Evolutionary conservation across 2,888 invertebrate genomes (phyloP), one percentile per base, ranked within the genome.

Genomic region (Drosophila testacea): DNA sequence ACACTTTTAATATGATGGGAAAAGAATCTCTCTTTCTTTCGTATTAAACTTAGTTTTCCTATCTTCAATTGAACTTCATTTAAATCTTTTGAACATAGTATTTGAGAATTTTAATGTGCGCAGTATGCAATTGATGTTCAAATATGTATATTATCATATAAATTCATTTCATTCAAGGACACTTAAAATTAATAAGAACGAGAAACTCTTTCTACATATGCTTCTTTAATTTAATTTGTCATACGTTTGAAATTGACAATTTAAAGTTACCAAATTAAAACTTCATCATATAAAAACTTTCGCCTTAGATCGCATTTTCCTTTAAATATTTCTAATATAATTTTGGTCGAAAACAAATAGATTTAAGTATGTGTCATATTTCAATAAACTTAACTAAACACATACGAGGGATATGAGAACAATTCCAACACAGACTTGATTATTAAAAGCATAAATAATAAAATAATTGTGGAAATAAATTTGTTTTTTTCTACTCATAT

Each of bases 371-470:
- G 41, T 34, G 41, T 0, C 56, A 47, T 66, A 41, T 56, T 64
- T 22, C 22, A 22, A 3, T 22, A 22, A 22, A 22, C 22, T 22
- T 22, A 22, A 57, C 16, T 16, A 16, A 16, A 16, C 16, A 16
- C 16, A 16, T 16, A 16, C 16, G 16, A 7, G 44, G 13, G 28
- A 22, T 32, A 10, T 11, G 11, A 13, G 13, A 6, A 32, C 9
- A 36, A 46, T 47, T 36, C 56, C 16, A 47, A 60, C 13, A 46
- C 39, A 39, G 42, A 28, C 46, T 44, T 59, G 57, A 38, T 78
- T 78, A 71, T 71, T 47, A 62, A 67, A 55, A 61, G 55, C 63
- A 55, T 59, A 70, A 67, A 64, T 77, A 67, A 54, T 73, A 51
- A 57, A 47, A 42, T 60, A 61, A 48, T 51, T 57, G 27, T 34